phyloP scores from a whole-genome alignment of 92 coral and sea anemone species.

The Phenganax subtilis region DNA sequence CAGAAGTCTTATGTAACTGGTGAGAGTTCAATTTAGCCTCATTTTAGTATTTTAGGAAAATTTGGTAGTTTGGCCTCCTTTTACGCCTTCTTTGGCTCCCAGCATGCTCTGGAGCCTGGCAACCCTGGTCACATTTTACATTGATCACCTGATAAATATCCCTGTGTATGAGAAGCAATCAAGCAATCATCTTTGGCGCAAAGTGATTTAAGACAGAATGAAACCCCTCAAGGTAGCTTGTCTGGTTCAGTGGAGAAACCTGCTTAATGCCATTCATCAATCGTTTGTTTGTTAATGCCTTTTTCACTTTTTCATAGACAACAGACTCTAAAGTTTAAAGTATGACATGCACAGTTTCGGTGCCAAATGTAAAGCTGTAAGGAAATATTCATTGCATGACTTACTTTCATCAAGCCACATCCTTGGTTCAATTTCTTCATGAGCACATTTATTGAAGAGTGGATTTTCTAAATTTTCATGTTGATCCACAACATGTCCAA shows the following conservation, averaged over 20 bases:
- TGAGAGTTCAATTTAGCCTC: no score
- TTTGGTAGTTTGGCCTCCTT: no score
- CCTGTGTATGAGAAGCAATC: conserved; percentile 23
- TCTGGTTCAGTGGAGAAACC: conserved; percentile 19
- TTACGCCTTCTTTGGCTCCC: no score
- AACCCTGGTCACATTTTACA: no score
- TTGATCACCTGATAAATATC: conserved; percentile 23
- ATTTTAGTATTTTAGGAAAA: no score
- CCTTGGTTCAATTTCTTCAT: conserved; percentile 31
- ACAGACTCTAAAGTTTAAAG: conserved; percentile 20
- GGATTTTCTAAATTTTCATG: conserved; percentile 25
- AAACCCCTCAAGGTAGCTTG: conserved; percentile 27
- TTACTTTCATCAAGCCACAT: conserved; percentile 35
- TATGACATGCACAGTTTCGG: not conserved
- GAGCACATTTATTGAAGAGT: conserved; percentile 24
- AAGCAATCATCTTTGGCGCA: conserved; percentile 29
- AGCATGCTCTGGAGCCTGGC: no score
- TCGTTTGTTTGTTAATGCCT: conserved; percentile 24
- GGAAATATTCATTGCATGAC: no score
- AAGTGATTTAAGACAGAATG: conserved; percentile 23
- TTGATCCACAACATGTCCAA: conserved; percentile 19
- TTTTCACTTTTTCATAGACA: conserved; percentile 32
- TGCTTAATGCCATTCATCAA: conserved; percentile 20
- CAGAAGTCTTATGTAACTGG: no score
- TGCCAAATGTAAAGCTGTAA: not conserved